Conservation (phyloP, 2,888 invertebrate species). For the Bugula neritina region DNA sequence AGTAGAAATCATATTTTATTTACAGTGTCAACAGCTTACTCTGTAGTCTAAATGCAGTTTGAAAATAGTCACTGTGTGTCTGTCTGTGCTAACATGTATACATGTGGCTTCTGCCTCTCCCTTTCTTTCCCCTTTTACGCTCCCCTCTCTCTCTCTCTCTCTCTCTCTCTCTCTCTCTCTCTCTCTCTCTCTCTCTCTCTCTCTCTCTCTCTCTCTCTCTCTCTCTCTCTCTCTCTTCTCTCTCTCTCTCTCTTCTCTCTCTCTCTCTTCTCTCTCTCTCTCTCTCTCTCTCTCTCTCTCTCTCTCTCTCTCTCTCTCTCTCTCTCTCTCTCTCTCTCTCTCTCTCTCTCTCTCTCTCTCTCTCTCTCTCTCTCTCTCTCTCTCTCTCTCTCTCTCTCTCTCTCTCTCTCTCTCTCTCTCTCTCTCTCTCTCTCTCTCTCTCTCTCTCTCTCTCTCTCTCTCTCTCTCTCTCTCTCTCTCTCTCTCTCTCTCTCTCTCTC, state of each 20-base stretch:
- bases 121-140: not conserved
- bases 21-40: no score
- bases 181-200: conserved; percentile 2
- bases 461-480: conserved; percentile 2
- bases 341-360: not conserved
- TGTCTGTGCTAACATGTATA: no score
- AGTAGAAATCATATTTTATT: no score
- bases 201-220: conserved; percentile 2
- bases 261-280: not conserved
- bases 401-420: not conserved
- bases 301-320: conserved; percentile 2
- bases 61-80: no score
- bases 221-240: conserved; percentile 2
- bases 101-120: not conserved
- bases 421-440: conserved; percentile 2
- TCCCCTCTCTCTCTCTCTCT: conserved; percentile 2
- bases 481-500: not conserved
- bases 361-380: not conserved
- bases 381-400: not conserved
- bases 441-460: not conserved
- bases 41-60: no score
- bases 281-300: not conserved
- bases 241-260: not conserved
- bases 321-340: not conserved
- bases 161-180: not conserved